Evolutionary conservation across 2,888 invertebrate species (phyloP), one percentile per base, ranked within the genome.

Genomic region (Hartigia nigra): DNA sequence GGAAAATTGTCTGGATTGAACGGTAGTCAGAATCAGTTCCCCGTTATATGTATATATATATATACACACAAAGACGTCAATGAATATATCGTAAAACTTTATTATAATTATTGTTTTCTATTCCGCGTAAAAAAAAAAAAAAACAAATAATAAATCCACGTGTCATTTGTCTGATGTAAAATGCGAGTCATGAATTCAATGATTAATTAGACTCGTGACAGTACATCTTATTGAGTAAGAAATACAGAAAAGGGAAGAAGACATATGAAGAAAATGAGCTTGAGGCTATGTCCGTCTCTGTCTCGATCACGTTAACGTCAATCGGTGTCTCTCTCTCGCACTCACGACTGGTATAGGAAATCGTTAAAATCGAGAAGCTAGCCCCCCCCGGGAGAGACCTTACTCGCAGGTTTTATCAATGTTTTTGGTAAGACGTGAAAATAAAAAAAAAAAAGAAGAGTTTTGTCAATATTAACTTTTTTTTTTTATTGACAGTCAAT

Each of bases 1-100:
- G 72, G 72, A 9, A n/a, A 31, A 72, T 12, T 31, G 69, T 31
- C 74, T 79, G 34, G 81, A 82, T 69, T 81, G 76, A 77, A 35
- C 69, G 35, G 35, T 31, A 14, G 72, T 4, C 31, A 35, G 3
- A 0, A 72, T 12, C 72, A 32, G 34, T 72, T 72, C 12, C 32
- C 23, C 23, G 55, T 55, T 55, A 23, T 23, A 55, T 23, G 9
- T 14, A 55, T 14, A 14, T 9, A 0, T 55, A 23, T 23, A 55
- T 23, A 9, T 14, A 55, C 23, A 14, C 23, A 0, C 23, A 55
- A 9, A 23, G 9, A 2, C 55, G 23, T 23, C 14, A 23, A 55
- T 9, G 55, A 55, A 55, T 9, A 5, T 9, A 23, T 23, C 55
- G 55, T 55, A 23, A 55, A 55, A 55, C 23, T 55, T 23, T 9